Evolutionary conservation across 2,888 invertebrate genomes (phyloP), one percentile per base, ranked within the genome.

Genomic region (Omphaloscelis lunosa): DNA sequence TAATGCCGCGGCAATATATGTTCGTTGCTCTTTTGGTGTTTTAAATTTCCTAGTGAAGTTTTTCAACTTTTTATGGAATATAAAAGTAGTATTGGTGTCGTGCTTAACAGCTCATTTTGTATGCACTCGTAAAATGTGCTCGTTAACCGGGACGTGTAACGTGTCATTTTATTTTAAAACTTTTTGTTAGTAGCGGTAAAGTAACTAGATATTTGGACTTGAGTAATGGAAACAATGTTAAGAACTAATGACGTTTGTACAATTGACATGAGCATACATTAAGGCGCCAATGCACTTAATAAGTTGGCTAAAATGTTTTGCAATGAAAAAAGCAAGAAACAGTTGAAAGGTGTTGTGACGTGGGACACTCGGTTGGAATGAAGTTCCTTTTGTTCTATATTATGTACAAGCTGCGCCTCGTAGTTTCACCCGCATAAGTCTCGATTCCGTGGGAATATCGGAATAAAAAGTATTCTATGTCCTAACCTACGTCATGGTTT

Each of bases 1-100:
- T 87, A 78, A 76, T 59, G 34, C 61, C 65, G 77, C 56, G 48
- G 80, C 65, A 39, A 71, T 72, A 71, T 58, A 63, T 73, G 77
- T 66, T 70, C 66, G 61, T 23, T 53, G 17, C 45, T 72, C 48
- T 58, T 71, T 76, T 65, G 58, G 12, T 45, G 58, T 79, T 77
- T 70, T 48, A 75, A 71, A 84, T 77, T 79, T 73, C 59, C 62
- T 73, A 62, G 62, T 66, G 12, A 59, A 72, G 23, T 72, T 76
- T 74, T 65, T 77, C 4, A 70, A 75, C 34, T 67, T 86, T 85
- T 65, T 83, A 29, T 58, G 56, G 61, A 76, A 76, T 74, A 53
- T 77, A 71, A 63, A 85, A 75, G 17, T 27, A 77, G 45, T 77
- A 69, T 70, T 59, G 65, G 61, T 53, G 48, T 23, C n/a, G 17